Percentiles rank a stretch among this genome's conserved stretches.
Evolutionary conservation across 2,888 invertebrate species (phyloP).

Genomic region (Trissonchulus latispiculum): DNA sequence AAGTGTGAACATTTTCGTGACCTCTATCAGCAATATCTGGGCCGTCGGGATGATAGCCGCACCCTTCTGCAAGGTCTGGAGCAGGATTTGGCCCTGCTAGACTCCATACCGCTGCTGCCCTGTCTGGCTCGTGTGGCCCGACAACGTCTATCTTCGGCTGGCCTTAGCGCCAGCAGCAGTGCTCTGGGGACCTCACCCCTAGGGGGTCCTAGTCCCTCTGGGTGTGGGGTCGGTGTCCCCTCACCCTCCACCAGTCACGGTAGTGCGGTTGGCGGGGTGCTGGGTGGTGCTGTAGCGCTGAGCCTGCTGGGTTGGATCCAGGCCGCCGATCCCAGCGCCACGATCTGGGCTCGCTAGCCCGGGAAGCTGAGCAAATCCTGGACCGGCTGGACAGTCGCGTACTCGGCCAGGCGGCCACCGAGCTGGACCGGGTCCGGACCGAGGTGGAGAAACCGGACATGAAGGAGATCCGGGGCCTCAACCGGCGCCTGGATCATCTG

Average conservation of each 20-base stretch:
- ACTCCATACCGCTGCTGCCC: slow-evolving; percentile 7
- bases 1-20: too few relatives aligned
- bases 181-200: not conserved
- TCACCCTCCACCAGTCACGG: too few relatives aligned
- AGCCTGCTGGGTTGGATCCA: not conserved
- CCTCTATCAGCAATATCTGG: not conserved
- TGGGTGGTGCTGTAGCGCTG: too few relatives aligned
- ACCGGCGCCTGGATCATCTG: slow-evolving; percentile 22
- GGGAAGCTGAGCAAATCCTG: not conserved
- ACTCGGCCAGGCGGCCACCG: not conserved
- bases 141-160: not conserved
- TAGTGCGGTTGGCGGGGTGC: too few relatives aligned
- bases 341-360: not conserved
- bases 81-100: slow-evolving; percentile 16
- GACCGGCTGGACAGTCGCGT: slow-evolving; percentile 7
- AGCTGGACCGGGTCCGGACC: too few relatives aligned
- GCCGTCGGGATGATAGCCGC: not conserved
- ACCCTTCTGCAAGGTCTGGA: slow-evolving; percentile 10
- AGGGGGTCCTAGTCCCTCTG: too few relatives aligned
- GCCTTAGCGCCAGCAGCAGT: not conserved
- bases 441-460: slow-evolving; percentile 9
- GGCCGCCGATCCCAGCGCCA: not conserved
- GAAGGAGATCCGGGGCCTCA: slow-evolving; percentile 25
- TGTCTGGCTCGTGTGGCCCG: not conserved
- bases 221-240: too few relatives aligned